These are phyloP conservation scores for Tetragonula clypearis DNA, from an alignment of 1,140 invertebrate species.

Conservation along the genomic window DNA sequence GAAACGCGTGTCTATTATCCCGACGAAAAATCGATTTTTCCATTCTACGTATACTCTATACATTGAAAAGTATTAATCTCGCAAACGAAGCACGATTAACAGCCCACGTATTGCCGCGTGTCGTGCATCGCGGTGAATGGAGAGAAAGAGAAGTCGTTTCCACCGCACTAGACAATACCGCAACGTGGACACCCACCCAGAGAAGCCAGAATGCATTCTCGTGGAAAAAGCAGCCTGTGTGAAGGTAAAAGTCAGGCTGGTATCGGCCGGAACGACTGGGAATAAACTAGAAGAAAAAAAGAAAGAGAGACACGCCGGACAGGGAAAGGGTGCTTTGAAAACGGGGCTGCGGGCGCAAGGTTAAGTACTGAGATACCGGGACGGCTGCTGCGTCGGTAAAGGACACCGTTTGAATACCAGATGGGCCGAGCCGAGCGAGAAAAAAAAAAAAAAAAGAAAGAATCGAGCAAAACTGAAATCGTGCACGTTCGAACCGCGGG, in stretches of 20 bases:
- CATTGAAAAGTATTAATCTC: slow-evolving; percentile 10
- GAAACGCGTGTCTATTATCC: background rate
- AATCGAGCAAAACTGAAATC: slow-evolving; percentile 40
- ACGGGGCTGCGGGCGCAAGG: slow-evolving; percentile 42
- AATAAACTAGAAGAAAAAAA: slow-evolving; percentile 5
- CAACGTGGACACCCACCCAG: background rate
- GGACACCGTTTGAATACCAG: slow-evolving; percentile 52
- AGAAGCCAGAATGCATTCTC: background rate
- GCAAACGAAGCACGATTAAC: slow-evolving; percentile 7
- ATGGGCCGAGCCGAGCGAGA: slow-evolving; percentile 46
- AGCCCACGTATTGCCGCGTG: background rate
- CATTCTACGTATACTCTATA: background rate
- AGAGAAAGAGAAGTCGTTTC: background rate
- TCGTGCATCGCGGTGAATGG: background rate
- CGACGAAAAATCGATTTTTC: background rate
- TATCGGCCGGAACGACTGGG: background rate
- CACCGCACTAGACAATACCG: background rate
- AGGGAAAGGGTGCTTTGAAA: slow-evolving; percentile 26
- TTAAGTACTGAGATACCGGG: slow-evolving; percentile 58
- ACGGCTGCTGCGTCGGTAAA: slow-evolving; percentile 26
- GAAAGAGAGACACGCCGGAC: background rate
- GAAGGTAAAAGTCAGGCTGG: background rate
- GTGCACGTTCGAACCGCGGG: background rate
- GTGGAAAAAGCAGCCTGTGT: background rate
- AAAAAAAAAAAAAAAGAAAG: background rate